Evolutionary conservation across 2,113 vertebrate species (phyloP), one percentile per base, ranked within the genome.

Genomic region (Oreochromis niloticus): DNA sequence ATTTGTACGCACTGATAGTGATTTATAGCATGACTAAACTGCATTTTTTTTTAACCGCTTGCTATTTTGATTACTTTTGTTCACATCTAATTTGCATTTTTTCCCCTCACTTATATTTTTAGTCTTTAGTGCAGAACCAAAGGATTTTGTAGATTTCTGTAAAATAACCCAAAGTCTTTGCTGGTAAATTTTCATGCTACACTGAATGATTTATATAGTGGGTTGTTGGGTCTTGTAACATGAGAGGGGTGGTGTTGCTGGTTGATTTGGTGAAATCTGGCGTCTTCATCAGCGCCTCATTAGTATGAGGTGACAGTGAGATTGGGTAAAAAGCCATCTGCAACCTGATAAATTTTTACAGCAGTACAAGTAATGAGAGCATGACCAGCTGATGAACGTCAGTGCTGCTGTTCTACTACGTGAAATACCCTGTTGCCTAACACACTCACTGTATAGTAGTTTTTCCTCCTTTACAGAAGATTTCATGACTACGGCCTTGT

Each of bases 261-360:
- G 87, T 83, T 78, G 24, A 56, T 90, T 54, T 82, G 68, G 57
- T 93, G 56, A 91, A 88, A 68, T 91, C 71, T 71, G 85, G 83
- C 46, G 43, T 89, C 85, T 91, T 92, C 82, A 90, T 86, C 85
- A 84, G 68, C n/a, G 88, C 90, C 90, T 94, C 94, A 91, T 94
- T 94, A 92, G 83, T 88, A 86, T 92, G 90, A 93, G 94, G 88
- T 92, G 93, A 94, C 91, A 87, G 79, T 19, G 93, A 92, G 93
- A 89, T 89, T 83, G 91, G 94, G 90, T 87, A 68, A 93, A 90
- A 89, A 82, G 78, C 81, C 80, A 73, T 89, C 86, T 90, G 85
- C 87, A 92, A 86, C 78, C 48, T 9, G 3, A 57, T 87, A 13
- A 43, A 86, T 32, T 43, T n/a, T 66, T 91, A 83, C 59, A 90